Conservation (phyloP, 1,140 invertebrate genomes). For the Diuraphis noxia region DNA sequence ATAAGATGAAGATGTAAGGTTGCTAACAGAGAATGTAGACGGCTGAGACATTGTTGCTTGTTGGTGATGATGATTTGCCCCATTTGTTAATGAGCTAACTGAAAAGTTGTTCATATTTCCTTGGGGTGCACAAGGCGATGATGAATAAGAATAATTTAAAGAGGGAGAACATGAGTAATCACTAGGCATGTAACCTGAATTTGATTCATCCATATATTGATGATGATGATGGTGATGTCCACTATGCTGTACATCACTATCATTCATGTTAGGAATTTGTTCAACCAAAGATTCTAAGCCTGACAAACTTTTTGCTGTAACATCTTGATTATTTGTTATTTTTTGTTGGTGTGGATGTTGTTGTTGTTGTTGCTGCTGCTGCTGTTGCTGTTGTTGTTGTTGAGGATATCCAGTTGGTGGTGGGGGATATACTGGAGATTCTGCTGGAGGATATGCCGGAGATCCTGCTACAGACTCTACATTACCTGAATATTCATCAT, state of each 20-base stretch:
- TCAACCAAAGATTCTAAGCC: conserved; percentile 86
- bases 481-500: conserved; percentile 58
- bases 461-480: conserved; percentile 56
- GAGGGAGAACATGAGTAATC: conserved; percentile 56
- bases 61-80: conserved; percentile 54
- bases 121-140: conserved; percentile 57
- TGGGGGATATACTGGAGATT: conserved; percentile 55
- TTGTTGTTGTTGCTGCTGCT: conserved; percentile 13
- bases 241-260: conserved; percentile 62
- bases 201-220: conserved; percentile 51
- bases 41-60: conserved; percentile 38
- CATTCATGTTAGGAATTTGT: conserved; percentile 85
- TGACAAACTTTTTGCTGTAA: conserved; percentile 83
- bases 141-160: conserved; percentile 47
- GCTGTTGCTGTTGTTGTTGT: conserved; percentile 32
- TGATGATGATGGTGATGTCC: conserved; percentile 53
- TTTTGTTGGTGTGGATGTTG: conserved; percentile 53
- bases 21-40: conserved; percentile 31
- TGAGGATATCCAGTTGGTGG: conserved; percentile 37
- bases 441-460: conserved; percentile 57
- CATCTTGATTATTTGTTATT: conserved; percentile 65
- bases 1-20: conserved; percentile 21
- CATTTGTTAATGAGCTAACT: conserved; percentile 61
- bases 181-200: conserved; percentile 55
- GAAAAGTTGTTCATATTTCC: conserved; percentile 59